Evolutionary conservation across 1,140 invertebrate genomes (phyloP).

Genomic region (Bombyx mori): ASM3026992v2 NC_085124.1:6563501-6564000

Average conservation of each 20-base stretch:
- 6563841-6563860: conserved; percentile 15
- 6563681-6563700: too few species aligned
- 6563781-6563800: conserved; percentile 1
- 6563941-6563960: conserved; percentile 58
- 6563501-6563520: too few species aligned
- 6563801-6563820: conserved; percentile 7
- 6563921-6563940: conserved; percentile 29
- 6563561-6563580: conserved; percentile 9
- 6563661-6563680: conserved; percentile 10
- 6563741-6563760: too few species aligned
- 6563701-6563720: too few species aligned
- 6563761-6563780: too few species aligned
- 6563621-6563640: conserved; percentile 23
- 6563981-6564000: conserved; percentile 77
- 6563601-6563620: conserved; percentile 26
- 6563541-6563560: neutral
- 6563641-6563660: conserved; percentile 15
- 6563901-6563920: conserved; percentile 21
- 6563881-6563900: conserved; percentile 17
- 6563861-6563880: conserved; percentile 14
- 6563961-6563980: conserved; percentile 77
- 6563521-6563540: too few species aligned
- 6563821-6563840: conserved; percentile 11
- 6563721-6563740: too few species aligned
- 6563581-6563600: conserved; percentile 16